phyloP scores from a whole-genome alignment of 2,888 invertebrate genomes.

The Coelinius sp. region DNA sequence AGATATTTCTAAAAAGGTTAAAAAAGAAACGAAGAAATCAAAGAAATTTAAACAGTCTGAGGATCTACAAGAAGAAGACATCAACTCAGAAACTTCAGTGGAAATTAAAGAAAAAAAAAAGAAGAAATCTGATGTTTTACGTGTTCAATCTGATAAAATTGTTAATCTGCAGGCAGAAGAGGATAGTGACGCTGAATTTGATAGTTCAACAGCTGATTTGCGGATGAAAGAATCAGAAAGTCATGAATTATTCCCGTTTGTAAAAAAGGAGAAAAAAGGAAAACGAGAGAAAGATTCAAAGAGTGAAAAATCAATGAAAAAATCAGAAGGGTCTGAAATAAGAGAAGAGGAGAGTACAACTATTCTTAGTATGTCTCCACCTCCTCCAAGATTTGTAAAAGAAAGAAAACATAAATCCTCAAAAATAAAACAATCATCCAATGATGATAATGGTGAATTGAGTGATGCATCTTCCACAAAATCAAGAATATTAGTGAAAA shows the following conservation, averaged over 20 bases:
- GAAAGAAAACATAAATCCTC: neutral
- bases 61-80: conserved; percentile 29
- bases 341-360: neutral
- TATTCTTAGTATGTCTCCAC: neutral
- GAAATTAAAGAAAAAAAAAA: conserved; percentile 44
- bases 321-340: conserved; percentile 19
- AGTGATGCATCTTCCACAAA: neutral
- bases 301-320: no score
- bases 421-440: neutral
- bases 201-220: conserved; percentile 34
- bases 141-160: conserved; percentile 23
- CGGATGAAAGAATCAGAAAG: conserved; percentile 36
- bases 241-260: conserved; percentile 18
- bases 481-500: neutral
- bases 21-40: conserved; percentile 13
- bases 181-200: neutral
- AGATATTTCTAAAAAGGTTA: neutral
- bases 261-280: conserved; percentile 24
- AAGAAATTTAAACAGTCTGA: conserved; percentile 35
- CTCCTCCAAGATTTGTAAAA: neutral
- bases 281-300: neutral
- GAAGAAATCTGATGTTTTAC: conserved; percentile 18
- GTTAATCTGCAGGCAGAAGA: conserved; percentile 7
- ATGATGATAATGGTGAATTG: neutral
- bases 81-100: conserved; percentile 24